Base-by-base conservation (phyloP, 2,113 vertebrate species). In the Paradisaea rubra region DNA sequence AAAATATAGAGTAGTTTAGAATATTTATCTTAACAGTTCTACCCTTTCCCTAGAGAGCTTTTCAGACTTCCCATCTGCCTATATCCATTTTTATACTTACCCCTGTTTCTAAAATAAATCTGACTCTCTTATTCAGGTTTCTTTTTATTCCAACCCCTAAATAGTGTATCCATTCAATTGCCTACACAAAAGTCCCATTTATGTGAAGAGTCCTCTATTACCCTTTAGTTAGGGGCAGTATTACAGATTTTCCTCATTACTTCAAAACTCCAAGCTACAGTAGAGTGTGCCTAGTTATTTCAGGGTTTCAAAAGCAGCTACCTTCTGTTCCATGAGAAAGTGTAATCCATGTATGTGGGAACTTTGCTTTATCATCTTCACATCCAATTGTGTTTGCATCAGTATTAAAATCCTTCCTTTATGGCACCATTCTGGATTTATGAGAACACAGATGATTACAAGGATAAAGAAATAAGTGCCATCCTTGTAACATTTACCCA, bases 1-100 rank as follows among this genome's bases (percentile, higher is more conserved):
- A 96, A 95, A 94, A 90, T 81, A 81, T 15, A 44, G 22, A 64
- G 22, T 61, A 91, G 22, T 74, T 93, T 63, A 79, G 50, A 78
- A 73, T 91, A 69, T 70, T 91, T 74, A 70, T 86, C 73, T 88
- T 95, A 93, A 88, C 69, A 90, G 63, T 86, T 93, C 76, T 90
- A 88, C 82, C 60, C 72, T 84, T 94, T 91, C 39, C 66, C 80
- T 70, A 70, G 68, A 88, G 77, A 91, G 79, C 84, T 61, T 81
- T 95, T 95, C 65, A 81, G 69, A 91, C 53, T 88, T 94, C 37
- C 91, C 80, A 84, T 94, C 89, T 94, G 85, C 63, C 33, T 74
- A 44, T 33, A 94, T 84, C 82, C 54, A 84, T 93, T 96, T 96
- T 96, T 93, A 84, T 59, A 76, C 52, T 91, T 91, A 79, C 31